phyloP scores from a whole-genome alignment of 2,888 invertebrate species.

The Lasioglossum malachurum region DNA sequence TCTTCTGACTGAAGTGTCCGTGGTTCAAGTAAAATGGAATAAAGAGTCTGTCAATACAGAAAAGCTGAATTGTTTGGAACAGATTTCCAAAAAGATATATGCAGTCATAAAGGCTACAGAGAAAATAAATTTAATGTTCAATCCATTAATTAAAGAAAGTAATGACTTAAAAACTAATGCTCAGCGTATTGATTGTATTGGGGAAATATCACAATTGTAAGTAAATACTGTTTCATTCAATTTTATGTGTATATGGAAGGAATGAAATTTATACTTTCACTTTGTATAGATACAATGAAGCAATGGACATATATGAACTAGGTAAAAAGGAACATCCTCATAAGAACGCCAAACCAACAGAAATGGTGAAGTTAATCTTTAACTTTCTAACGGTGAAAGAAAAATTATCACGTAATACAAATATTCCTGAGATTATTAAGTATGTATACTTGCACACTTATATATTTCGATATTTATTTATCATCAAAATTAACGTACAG shows the following conservation, averaged over 20 bases:
- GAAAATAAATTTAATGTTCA: slow-evolving; percentile 82
- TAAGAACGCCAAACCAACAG: slow-evolving; percentile 83
- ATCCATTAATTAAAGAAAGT: slow-evolving; percentile 51
- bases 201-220: slow-evolving; percentile 66
- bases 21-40: slow-evolving; percentile 6
- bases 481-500: slow-evolving; percentile 11
- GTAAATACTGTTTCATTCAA: slow-evolving; percentile 48
- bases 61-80: slow-evolving; percentile 34
- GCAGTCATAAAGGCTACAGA: slow-evolving; percentile 85
- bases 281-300: slow-evolving; percentile 82
- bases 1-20: slow-evolving; percentile 51
- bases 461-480: slow-evolving; percentile 11
- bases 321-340: slow-evolving; percentile 85
- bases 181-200: slow-evolving; percentile 54
- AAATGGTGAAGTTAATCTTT: slow-evolving; percentile 87
- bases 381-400: slow-evolving; percentile 87
- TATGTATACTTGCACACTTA: slow-evolving; percentile 30
- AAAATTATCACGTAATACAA: slow-evolving; percentile 84
- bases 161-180: slow-evolving; percentile 55
- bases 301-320: slow-evolving; percentile 84
- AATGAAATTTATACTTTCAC: slow-evolving; percentile 1
- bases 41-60: not conserved
- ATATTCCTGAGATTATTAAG: slow-evolving; percentile 58
- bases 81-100: slow-evolving; percentile 82
- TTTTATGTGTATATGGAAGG: slow-evolving; percentile 3